Base-by-base conservation (phyloP, 2,797 vertebrate species). In the Netta rufina region DNA sequence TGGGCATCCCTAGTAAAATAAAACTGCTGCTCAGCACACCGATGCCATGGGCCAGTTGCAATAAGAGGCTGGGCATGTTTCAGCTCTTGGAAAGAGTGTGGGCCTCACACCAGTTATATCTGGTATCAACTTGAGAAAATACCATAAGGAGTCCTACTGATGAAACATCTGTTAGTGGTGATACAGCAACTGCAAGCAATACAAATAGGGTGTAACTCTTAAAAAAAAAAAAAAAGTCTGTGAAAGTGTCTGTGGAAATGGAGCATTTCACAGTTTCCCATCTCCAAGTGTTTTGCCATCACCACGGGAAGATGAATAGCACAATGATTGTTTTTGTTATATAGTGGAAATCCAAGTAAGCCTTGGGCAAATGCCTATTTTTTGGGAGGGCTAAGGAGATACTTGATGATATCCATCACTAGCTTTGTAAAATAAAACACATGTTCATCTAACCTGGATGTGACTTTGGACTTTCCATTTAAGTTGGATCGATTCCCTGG, bases 11-110 rank as follows among this genome's bases (percentile, higher is more conserved):
- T 13, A 3, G 8, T 43, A 43, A 43, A 17, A 1, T 11, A 14
- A 53, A 60, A 5, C 1, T 14, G 56, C 76, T 39, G 69, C 60
- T 69, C 27, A 4, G 78, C 61, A 6, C 0, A 4, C 8, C 0
- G 28, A 0, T 53, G 36, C 0, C 39, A 60, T 0, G 0, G 24
- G 18, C 24, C 62, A 6, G 21, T 8, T 8, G 30, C 3, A 9
- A 2, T 27, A 8, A 3, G 56, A 14, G 7, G 0, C 10, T 8
- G 47, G 49, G n/a, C 51, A 3, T 21, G 0, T 18, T 9, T 25
- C 51, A 25, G 25, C 58, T 49, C 61, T 9, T 25, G 36, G 19
- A 49, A 32, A 38, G 67, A 38, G 39, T 1, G 15, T 4, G 8
- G 33, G 19, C 19, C 11, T 10, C 17, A 19, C 43, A 41, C 8